Evolutionary conservation across 2,113 vertebrate genomes (phyloP).

Genomic region (Caranx melampygus): DNA sequence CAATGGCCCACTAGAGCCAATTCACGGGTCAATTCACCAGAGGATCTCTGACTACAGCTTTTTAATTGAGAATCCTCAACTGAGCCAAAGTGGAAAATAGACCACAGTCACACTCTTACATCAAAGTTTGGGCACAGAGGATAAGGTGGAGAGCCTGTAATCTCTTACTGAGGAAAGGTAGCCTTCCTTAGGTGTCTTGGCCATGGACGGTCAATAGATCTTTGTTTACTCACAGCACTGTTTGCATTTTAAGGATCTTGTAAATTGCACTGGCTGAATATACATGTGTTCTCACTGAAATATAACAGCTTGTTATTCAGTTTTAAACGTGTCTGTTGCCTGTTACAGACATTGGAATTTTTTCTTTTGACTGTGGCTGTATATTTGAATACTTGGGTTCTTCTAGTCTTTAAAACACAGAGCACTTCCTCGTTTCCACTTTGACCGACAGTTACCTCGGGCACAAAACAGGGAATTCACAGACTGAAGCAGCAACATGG

Average conservation of each 20-base stretch:
- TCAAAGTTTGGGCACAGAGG: neutral
- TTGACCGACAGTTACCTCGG: conserved; percentile 64
- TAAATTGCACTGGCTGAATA: neutral
- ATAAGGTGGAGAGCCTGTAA: neutral
- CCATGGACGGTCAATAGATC: too few species aligned
- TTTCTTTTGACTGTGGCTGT: neutral
- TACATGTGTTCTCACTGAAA: neutral
- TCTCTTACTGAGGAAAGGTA: neutral
- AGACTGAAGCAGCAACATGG: conserved; percentile 5
- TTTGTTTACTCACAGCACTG: neutral
- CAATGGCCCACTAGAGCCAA: neutral
- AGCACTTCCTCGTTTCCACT: conserved; percentile 34
- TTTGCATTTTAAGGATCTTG: too few species aligned
- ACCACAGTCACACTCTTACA: neutral
- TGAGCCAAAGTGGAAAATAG: neutral
- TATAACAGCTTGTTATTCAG: neutral
- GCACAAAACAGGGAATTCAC: neutral
- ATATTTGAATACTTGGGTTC: neutral
- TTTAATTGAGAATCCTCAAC: neutral
- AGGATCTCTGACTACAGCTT: neutral
- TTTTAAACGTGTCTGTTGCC: neutral
- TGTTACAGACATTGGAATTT: neutral
- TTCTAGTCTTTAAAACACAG: neutral
- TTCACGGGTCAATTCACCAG: neutral
- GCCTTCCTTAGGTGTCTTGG: neutral